Evolutionary conservation across 2,888 invertebrate species (phyloP), one percentile per base, ranked within the genome.

Genomic region (Galerucella pusilla): DNA sequence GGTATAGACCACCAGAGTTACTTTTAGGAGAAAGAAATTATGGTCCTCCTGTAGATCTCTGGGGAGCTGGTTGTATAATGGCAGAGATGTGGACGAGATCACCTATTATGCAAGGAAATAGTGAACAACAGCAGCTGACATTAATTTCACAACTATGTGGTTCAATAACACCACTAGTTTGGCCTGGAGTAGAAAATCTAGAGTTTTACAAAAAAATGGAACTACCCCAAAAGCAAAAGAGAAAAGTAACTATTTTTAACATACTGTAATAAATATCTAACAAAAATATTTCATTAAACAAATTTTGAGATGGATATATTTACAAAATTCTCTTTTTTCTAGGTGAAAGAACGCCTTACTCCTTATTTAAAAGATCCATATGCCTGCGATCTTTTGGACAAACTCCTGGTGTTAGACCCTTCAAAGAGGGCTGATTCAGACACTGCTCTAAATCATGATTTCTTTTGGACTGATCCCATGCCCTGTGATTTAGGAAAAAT

Each of bases 1-100:
- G 99, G 99, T 99, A 99, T 86, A 88, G 95, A 54, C 92, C 93
- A 25, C 93, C 93, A 5, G 93, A 93, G 83, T 86, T 93, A 28
- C 85, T 94, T 14, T 86, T 93, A 9, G 94, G 97, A 52, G 96
- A 97, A 83, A 90, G 99, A 14, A 97, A 98, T 88, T 99, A 99
- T 85, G 97, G 97, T 0, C 97, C 98, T 0, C 96, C 98, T 0
- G 97, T 99, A 14, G 99, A 99, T 89, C 92, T 99, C 89, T 96
- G 96, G 96, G 96, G 96, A 0, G 98, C 97, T 0, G 99, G 99
- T 0, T 99, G 99, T 86, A 99, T 99, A 78, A 99, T 99, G 99
- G 99, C 99, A 0, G 99, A 99, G 89, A 97, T 99, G 97, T 99
- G 99, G 99, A 99, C 98, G 0, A 89, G 94, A 20, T 94, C 94